A percentile compares a stretch with the other conserved stretches of the same genome.
These are phyloP conservation scores for Volucella bombylans DNA, from an alignment of 2,888 invertebrate genomes.

Conservation along the genomic window DNA sequence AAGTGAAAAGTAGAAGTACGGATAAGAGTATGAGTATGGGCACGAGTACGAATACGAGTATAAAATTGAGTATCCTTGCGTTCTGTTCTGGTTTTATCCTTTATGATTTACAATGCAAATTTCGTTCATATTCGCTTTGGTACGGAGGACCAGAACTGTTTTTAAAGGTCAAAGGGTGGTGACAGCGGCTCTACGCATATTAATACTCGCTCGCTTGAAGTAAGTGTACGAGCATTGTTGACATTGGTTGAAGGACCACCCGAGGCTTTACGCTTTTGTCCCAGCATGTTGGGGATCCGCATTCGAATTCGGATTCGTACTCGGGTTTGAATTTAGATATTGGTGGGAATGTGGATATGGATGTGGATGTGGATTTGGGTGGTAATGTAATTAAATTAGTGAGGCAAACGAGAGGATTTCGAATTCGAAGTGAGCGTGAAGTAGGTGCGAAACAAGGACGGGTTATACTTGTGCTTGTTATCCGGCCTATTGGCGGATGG, in stretches of 20 bases:
- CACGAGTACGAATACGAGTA: no score
- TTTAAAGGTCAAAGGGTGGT: conserved; percentile 58
- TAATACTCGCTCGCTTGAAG: conserved; percentile 41
- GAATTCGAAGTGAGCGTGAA: conserved; percentile 32
- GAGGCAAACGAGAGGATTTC: conserved; percentile 41
- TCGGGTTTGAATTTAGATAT: background rate
- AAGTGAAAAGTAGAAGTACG: background rate
- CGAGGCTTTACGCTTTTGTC: conserved; percentile 14
- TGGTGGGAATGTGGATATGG: conserved; percentile 3
- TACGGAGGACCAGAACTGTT: background rate
- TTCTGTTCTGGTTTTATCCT: conserved; percentile 22
- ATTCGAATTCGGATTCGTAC: no score
- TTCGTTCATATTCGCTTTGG: conserved; percentile 21
- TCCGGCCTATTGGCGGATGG: background rate
- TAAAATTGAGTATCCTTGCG: background rate
- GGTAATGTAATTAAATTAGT: conserved; percentile 57
- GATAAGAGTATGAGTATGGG: no score
- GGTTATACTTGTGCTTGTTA: background rate
- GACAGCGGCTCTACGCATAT: conserved; percentile 42
- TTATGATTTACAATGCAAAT: conserved; percentile 60
- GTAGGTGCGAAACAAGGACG: background rate
- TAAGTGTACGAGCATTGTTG: conserved; percentile 15
- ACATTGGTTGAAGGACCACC: conserved; percentile 17
- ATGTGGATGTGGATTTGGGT: conserved; percentile 16
- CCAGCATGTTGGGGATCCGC: background rate